These are phyloP conservation scores for Ceramica pisi DNA, from an alignment of 2,888 invertebrate species.

Conservation along the genomic window DNA sequence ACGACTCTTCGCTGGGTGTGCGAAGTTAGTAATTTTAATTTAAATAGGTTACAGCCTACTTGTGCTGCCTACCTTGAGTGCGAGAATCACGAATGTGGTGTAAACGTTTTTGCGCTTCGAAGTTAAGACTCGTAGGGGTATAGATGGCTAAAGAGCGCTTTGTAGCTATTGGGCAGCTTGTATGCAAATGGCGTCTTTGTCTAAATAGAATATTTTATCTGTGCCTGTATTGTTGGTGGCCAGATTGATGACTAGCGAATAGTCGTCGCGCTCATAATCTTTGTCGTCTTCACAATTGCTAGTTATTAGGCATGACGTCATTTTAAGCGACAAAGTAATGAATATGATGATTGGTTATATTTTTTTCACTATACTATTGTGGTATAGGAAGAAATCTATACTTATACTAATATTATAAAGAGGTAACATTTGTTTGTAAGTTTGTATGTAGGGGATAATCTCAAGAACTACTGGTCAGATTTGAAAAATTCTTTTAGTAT, in stretches of 20 bases:
- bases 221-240: not conserved
- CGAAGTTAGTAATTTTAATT: conserved; percentile 69
- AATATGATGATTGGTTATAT: not conserved
- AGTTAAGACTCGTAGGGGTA: conserved; percentile 30
- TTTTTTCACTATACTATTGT: too few species aligned
- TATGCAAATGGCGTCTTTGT: not conserved
- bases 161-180: not conserved
- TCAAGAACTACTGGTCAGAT: too few species aligned
- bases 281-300: too few species aligned
- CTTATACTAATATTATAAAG: too few species aligned
- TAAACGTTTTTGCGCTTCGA: conserved; percentile 50
- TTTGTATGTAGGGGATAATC: too few species aligned
- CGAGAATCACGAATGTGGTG: conserved; percentile 60
- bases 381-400: too few species aligned
- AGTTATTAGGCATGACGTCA: not conserved
- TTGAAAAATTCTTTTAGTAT: too few species aligned
- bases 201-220: not conserved
- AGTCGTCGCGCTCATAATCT: too few species aligned
- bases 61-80: conserved; percentile 51
- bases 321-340: not conserved
- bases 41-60: conserved; percentile 63
- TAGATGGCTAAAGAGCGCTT: conserved; percentile 17
- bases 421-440: too few species aligned
- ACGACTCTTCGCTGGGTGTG: conserved; percentile 45
- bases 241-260: too few species aligned